Evolutionary conservation across 1,140 invertebrate species (phyloP).

Genomic region (Lasioglossum baleicum): DNA sequence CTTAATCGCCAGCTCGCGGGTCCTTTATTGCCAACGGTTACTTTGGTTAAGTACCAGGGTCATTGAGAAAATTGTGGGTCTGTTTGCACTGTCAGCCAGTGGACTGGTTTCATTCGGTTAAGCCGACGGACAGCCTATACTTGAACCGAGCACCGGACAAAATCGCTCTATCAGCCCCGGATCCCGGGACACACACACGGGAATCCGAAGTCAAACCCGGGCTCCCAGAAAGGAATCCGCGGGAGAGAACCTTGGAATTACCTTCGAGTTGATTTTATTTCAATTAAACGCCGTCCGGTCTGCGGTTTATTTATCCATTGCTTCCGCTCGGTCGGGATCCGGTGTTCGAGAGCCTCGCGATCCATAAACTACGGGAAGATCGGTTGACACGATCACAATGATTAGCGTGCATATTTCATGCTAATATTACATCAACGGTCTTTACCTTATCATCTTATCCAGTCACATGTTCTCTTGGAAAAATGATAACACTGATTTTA

Average conservation of each 20-base stretch:
- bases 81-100: constrained; percentile 77
- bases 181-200: constrained; percentile 20
- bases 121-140: constrained; percentile 75
- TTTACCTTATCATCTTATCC: no score
- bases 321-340: neutral
- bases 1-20: constrained; percentile 65
- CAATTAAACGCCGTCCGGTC: constrained; percentile 22
- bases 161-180: constrained; percentile 76
- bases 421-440: no score
- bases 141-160: constrained; percentile 68
- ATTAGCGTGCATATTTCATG: no score
- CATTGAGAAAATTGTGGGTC: constrained; percentile 79
- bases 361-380: no score
- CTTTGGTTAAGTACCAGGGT: constrained; percentile 74
- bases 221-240: constrained; percentile 30
- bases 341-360: neutral
- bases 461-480: no score
- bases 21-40: constrained; percentile 72
- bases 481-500: no score
- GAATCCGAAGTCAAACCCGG: constrained; percentile 44
- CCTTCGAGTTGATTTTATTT: constrained; percentile 31
- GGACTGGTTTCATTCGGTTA: constrained; percentile 77
- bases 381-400: no score
- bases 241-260: constrained; percentile 33
- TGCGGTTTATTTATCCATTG: neutral